Conservation (phyloP, 2,797 vertebrate genomes). For the Halcyon chelicuti region DNA sequence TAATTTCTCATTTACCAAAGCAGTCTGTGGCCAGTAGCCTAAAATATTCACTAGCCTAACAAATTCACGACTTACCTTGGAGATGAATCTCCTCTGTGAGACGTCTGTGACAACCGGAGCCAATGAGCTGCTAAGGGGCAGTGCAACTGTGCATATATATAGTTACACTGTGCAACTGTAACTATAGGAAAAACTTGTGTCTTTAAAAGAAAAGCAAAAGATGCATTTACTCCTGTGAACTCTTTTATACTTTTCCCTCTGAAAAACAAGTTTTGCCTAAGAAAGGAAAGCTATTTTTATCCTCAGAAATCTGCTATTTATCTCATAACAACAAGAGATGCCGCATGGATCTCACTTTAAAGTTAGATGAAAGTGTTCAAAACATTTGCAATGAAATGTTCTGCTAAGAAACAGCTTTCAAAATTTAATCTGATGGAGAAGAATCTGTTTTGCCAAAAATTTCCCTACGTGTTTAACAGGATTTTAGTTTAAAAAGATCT, state of each 20-base stretch:
- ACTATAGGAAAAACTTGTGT: background rate
- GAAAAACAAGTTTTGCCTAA: background rate
- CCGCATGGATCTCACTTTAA: background rate
- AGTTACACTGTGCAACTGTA: background rate
- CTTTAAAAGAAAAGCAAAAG: background rate
- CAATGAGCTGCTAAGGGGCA: background rate
- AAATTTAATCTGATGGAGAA: slow-evolving; percentile 1
- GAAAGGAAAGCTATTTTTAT: background rate
- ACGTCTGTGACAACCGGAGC: background rate
- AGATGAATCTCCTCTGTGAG: background rate
- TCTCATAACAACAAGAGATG: background rate
- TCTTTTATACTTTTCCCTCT: background rate
- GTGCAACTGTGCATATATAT: background rate
- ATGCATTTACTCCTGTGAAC: background rate
- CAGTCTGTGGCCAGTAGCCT: background rate
- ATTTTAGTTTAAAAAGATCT: background rate
- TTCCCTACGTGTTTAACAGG: background rate
- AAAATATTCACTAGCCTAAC: no score
- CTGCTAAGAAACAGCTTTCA: slow-evolving; percentile 12
- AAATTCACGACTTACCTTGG: background rate
- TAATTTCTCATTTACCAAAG: background rate
- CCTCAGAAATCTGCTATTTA: slow-evolving; percentile 16
- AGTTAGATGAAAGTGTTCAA: slow-evolving; percentile 20
- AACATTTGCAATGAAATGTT: slow-evolving; percentile 25
- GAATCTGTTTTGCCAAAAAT: background rate